phyloP scores from a whole-genome alignment of 2,797 vertebrate species.

The Ispidina picta region DNA sequence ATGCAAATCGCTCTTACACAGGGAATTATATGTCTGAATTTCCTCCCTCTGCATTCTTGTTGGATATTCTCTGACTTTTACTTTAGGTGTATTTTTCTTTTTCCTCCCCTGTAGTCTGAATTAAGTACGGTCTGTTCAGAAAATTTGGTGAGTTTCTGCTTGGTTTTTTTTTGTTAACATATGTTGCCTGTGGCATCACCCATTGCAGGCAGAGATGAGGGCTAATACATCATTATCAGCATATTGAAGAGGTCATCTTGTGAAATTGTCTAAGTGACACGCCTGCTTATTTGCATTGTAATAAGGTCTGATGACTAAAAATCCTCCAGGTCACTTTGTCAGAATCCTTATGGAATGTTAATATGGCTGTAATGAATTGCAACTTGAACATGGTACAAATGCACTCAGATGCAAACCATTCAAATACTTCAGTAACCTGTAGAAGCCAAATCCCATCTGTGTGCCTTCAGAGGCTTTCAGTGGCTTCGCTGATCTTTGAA shows the following conservation, averaged over 20 bases:
- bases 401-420: background rate
- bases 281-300: constrained; percentile 20
- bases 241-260: background rate
- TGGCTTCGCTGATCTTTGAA: background rate
- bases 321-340: constrained; percentile 30
- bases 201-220: background rate
- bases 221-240: constrained; percentile 8
- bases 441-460: background rate
- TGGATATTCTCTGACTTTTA: background rate
- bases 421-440: background rate
- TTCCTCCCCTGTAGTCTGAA: background rate
- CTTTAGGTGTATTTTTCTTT: background rate
- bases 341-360: constrained; percentile 41
- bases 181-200: background rate
- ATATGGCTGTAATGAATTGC: constrained; percentile 4
- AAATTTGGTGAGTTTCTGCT: background rate
- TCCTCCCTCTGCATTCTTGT: background rate
- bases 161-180: rapidly evolving
- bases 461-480: background rate
- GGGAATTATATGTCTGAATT: background rate
- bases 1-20: background rate
- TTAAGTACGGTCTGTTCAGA: background rate
- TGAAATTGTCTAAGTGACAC: background rate
- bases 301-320: constrained; percentile 17
- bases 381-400: background rate